phyloP scores from a whole-genome alignment of 2,888 invertebrate species.

The Cancer borealis region DNA sequence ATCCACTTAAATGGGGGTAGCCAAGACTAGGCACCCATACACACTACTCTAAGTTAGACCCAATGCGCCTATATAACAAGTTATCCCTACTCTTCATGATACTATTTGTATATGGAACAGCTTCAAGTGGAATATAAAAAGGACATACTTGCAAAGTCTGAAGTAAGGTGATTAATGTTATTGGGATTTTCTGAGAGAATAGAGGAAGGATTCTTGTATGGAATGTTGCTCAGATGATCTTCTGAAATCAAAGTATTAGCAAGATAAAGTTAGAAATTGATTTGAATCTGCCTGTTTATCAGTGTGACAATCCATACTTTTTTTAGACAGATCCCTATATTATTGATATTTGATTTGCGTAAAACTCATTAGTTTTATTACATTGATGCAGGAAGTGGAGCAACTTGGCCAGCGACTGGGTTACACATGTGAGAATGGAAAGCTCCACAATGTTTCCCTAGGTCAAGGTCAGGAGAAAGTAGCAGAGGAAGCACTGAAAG shows the following conservation, averaged over 20 bases:
- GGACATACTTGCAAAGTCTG: no score
- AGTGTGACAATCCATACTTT: not conserved
- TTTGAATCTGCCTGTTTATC: not conserved
- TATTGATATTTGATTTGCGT: not conserved
- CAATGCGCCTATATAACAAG: no score
- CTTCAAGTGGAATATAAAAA: no score
- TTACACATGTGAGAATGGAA: slow-evolving; percentile 89
- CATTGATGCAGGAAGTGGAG: slow-evolving; percentile 88
- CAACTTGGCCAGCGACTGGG: slow-evolving; percentile 90
- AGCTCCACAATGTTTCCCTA: slow-evolving; percentile 96
- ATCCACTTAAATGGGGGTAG: no score
- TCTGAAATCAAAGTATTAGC: not conserved
- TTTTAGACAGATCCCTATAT: not conserved
- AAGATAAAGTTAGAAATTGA: not conserved
- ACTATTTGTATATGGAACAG: no score
- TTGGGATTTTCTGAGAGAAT: no score
- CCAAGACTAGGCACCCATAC: no score
- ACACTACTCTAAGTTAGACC: no score
- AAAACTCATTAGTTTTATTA: not conserved
- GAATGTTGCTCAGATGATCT: not conserved
- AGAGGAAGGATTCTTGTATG: no score
- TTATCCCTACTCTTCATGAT: no score
- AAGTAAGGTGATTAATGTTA: no score
- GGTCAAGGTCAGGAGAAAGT: slow-evolving; percentile 97
- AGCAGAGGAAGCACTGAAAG: slow-evolving; percentile 95